Evolutionary conservation across 2,113 vertebrate species (phyloP), one percentile per base, ranked within the genome.

Genomic region (Zosterops borbonicus): DNA sequence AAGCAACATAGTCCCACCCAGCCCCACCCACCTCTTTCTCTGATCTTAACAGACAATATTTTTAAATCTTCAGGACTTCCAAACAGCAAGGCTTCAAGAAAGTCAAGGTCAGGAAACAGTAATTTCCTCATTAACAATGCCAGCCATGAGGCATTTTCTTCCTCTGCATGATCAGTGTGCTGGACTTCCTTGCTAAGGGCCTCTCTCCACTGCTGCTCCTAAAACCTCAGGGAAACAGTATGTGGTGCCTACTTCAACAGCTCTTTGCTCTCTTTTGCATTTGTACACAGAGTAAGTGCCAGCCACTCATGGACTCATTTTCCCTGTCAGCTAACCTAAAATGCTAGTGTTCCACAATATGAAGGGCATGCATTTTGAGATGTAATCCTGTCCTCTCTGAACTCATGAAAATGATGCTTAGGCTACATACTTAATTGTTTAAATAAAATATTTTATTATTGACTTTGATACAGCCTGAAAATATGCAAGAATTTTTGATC

Each of bases 21-120:
- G 4, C 7, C 10, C 17, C 33, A 19, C 7, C 3, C 4, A 9
- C 5, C 0, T 2, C 7, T 39, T 78, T 47, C 42, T 85, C 33
- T n/a, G 7, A 29, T 31, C 24, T 84, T 63, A 59, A 19, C 10
- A 28, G 11, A 24, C 33, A 20, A 13, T 28, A 75, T 29, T 87
- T 63, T 63, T 63, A 33, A 65, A 78, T 56, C 27, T 63, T 67
- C 52, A 56, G 18, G 13, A 21, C 16, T 68, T 78, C 44, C 53
- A 56, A 8, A 39, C 1, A 49, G 4, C 13, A 75, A 75, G 29
- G 7, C 19, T 87, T 79, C 35, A 85, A 47, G 33, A 3, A 77
- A 23, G 17, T 44, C 12, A 64, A 87, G 11, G 25, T 73, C 46
- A 82, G 56, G 27, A 81, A 87, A 62, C 35, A 53, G 17, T 55